These are phyloP conservation scores for Propsilocerus akamusi DNA, from an alignment of 1,140 invertebrate species.

Conservation along the genomic window DNA sequence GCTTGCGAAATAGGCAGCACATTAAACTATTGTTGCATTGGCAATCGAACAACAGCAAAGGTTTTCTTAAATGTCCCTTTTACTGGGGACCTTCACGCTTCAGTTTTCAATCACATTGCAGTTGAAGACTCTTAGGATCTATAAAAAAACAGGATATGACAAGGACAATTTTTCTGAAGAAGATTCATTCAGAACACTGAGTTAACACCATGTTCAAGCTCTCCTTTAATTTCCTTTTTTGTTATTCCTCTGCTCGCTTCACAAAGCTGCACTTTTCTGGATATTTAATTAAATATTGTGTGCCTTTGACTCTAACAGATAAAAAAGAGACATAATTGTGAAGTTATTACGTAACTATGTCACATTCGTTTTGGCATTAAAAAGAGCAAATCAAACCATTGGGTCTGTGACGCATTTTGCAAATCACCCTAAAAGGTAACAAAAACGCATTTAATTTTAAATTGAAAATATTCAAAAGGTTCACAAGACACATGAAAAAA, in stretches of 20 bases:
- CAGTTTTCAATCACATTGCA: neutral
- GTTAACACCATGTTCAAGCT: neutral
- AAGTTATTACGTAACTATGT: no score
- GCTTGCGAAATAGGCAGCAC: neutral
- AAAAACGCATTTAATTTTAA: neutral
- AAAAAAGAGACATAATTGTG: no score
- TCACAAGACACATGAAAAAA: neutral
- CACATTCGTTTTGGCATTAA: no score
- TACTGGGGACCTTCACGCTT: neutral
- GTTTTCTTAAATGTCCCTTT: neutral
- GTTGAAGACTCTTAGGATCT: no score
- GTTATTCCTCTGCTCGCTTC: no score
- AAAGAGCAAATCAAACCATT: no score
- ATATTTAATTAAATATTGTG: neutral
- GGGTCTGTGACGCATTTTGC: no score
- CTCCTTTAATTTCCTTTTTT: no score
- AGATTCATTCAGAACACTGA: neutral
- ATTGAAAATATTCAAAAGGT: slow-evolving; percentile 2
- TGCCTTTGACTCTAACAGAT: neutral
- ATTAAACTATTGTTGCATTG: no score
- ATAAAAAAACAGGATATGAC: neutral
- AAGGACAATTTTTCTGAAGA: neutral
- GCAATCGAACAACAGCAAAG: no score
- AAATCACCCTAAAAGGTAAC: no score
- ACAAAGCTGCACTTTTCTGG: no score